Evolutionary conservation across 2,888 invertebrate species (phyloP).

Genomic region (Clusia tigrina): DNA sequence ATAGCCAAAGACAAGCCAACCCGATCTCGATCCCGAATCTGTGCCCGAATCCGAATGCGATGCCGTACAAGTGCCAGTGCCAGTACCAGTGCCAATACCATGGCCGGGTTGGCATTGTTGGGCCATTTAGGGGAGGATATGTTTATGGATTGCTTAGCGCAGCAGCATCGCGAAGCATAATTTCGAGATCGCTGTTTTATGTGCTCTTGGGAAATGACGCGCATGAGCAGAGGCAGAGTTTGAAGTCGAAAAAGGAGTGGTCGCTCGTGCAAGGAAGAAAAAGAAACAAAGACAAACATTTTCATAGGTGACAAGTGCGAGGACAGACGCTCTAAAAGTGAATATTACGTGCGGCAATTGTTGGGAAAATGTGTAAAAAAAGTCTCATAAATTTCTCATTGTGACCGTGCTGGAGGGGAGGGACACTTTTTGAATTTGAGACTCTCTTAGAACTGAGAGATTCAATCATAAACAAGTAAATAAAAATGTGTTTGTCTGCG

Average conservation of each 20-base stretch:
- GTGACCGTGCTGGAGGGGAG: too few species aligned
- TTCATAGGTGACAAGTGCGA: neutral
- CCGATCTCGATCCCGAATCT: neutral
- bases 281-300: neutral
- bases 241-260: neutral
- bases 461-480: too few species aligned
- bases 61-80: neutral
- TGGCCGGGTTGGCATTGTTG: constrained; percentile 12
- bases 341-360: too few species aligned
- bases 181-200: constrained; percentile 4
- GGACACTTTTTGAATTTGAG: too few species aligned
- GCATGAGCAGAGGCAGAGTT: neutral
- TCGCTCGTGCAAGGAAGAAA: too few species aligned
- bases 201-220: neutral
- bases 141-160: neutral
- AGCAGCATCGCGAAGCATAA: neutral
- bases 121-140: constrained; percentile 16
- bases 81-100: neutral
- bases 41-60: neutral
- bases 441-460: too few species aligned
- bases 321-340: too few species aligned
- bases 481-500: too few species aligned
- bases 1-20: neutral
- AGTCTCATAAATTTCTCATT: too few species aligned
- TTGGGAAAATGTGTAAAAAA: too few species aligned